These are phyloP conservation scores for Lonchura striata DNA, from an alignment of 2,113 vertebrate species.

Conservation along the genomic window DNA sequence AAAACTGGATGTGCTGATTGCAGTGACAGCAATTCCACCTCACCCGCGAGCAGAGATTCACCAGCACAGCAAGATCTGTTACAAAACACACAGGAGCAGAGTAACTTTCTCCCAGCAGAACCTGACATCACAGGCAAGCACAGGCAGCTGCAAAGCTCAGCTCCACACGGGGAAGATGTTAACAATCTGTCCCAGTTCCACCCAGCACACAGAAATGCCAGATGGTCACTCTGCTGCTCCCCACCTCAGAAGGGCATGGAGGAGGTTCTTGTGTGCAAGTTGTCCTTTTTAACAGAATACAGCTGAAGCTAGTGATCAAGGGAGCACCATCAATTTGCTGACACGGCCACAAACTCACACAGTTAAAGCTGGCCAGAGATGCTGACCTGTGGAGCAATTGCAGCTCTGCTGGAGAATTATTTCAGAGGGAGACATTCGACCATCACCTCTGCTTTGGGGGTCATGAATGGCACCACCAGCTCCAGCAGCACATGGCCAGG, in stretches of 20 bases:
- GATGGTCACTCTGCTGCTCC: background rate
- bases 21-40: background rate
- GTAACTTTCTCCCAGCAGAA: background rate
- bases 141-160: background rate
- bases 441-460: background rate
- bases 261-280: background rate
- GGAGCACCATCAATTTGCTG: background rate
- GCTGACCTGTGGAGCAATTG: background rate
- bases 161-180: background rate
- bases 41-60: background rate
- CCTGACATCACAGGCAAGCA: background rate
- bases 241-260: background rate
- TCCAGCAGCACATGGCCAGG: background rate
- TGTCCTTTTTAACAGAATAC: background rate
- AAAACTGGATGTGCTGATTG: background rate
- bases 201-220: background rate
- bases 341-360: background rate
- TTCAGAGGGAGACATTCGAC: background rate
- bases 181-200: background rate
- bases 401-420: background rate
- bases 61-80: background rate
- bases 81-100: background rate
- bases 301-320: background rate
- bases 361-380: background rate
- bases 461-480: background rate